Base-by-base conservation (phyloP, 2,113 vertebrate species). In the Carassius auratus region DNA sequence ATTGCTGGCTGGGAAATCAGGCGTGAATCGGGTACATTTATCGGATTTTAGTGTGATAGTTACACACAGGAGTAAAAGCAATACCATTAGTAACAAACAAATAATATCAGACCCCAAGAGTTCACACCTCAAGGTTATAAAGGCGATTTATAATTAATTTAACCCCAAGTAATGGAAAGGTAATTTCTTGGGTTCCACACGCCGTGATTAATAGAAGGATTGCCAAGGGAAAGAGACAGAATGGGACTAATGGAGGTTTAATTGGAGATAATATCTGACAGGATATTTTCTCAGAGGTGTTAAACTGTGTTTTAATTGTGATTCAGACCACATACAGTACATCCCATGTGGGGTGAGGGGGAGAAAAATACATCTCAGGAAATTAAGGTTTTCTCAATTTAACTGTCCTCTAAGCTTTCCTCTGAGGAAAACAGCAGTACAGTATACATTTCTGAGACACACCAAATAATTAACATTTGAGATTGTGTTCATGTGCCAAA, bases 311-410 rank as follows among this genome's bases (percentile, higher is more conserved):
- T 91, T 84, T 87, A 30, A 86, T 87, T 90, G 85, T 78, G 88
- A 80, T 86, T 88, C 88, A 88, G 90, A 92, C 89, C 85, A 59
- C 57, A 59, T 33, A 84, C 89, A 92, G 74, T 90, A 89, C 81
- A 87, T 90, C 89, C 88, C 89, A 84, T 82, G 85, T 21, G 86
- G 88, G 42, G 42, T 42, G 26, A 5, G 38, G 38, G 5, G 38
- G 38, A 42, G 38, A 42, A 42, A 42, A 87, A 75, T 69, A 77
- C 73, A 88, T 71, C 90, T 89, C 89, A 91, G 90, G 92, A 94
- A 93, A 94, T 92, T 89, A 79, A 89, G 80, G 89, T 91, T 92
- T 91, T 87, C 86, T 91, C 74, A 84, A 59, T 90, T 90, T 36
- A 84, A 88, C 81, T 45, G 85, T 69, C 87, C 62, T 30, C 30